phyloP scores from a whole-genome alignment of 2,113 vertebrate species.

The Hippopotamus amphibius region DNA sequence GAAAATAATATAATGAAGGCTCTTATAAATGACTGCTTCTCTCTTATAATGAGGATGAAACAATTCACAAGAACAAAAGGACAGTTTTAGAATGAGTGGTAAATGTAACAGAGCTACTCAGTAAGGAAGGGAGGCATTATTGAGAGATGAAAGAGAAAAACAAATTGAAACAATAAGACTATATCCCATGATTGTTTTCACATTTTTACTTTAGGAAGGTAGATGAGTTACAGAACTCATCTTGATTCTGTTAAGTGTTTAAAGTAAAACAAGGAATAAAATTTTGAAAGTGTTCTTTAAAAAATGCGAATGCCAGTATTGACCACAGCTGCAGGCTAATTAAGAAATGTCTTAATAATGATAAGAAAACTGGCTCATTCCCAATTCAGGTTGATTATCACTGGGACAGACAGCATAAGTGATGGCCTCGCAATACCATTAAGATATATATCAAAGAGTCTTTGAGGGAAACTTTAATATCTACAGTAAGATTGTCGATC shows the following conservation, averaged over 20 bases:
- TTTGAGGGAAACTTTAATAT: neutral
- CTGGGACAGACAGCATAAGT: neutral
- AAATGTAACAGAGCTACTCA: neutral
- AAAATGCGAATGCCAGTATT: slow-evolving; percentile 14
- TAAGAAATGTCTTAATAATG: neutral
- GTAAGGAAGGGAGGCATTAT: slow-evolving; percentile 6
- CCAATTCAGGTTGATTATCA: slow-evolving; percentile 51
- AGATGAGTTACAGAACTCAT: slow-evolving; percentile 7
- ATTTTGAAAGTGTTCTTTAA: neutral
- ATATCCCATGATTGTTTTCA: slow-evolving; percentile 13
- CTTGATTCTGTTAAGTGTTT: slow-evolving; percentile 30
- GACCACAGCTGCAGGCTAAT: neutral
- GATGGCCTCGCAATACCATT: neutral
- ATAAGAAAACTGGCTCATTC: neutral
- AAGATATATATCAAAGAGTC: neutral
- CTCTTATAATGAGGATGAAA: slow-evolving; percentile 42
- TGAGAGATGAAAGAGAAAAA: slow-evolving; percentile 49
- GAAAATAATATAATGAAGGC: slow-evolving; percentile 25
- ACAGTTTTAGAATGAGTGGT: slow-evolving; percentile 4
- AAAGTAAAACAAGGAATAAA: slow-evolving; percentile 36
- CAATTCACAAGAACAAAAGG: slow-evolving; percentile 45
- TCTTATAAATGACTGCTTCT: slow-evolving; percentile 28
- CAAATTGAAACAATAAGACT: slow-evolving; percentile 26
- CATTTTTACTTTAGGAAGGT: slow-evolving; percentile 23
- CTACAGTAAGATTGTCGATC: neutral